Evolutionary conservation across 2,113 vertebrate species (phyloP).

Genomic region (Chiloscyllium plagiosum): DNA sequence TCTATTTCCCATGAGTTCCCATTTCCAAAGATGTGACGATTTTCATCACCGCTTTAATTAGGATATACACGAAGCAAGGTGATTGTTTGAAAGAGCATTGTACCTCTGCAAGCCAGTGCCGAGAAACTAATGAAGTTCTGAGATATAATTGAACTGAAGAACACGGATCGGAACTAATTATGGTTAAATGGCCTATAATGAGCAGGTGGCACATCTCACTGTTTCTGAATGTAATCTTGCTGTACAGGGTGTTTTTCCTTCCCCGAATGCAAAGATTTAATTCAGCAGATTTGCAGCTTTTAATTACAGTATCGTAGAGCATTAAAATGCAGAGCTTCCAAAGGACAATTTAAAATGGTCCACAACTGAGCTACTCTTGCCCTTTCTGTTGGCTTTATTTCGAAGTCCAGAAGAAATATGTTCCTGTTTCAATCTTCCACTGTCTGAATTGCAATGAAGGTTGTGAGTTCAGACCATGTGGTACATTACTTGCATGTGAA

Average conservation of each 20-base stretch:
- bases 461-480: neutral
- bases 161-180: constrained; percentile 5
- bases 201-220: constrained; percentile 18
- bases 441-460: neutral
- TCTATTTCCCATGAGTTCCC: neutral
- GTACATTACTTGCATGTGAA: neutral
- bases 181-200: constrained; percentile 27
- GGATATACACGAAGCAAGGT: neutral
- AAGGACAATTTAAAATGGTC: neutral
- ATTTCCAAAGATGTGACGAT: neutral
- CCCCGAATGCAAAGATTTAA: constrained; percentile 26
- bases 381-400: neutral
- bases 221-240: constrained; percentile 4
- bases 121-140: constrained; percentile 34
- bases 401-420: neutral
- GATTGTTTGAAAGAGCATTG: constrained; percentile 13
- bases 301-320: constrained; percentile 16
- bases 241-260: constrained; percentile 1
- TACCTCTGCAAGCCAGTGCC: neutral
- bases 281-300: constrained; percentile 27
- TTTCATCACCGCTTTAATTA: neutral
- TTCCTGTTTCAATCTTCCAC: neutral
- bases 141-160: constrained; percentile 18
- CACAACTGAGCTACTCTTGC: neutral
- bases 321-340: constrained; percentile 10